Evolutionary conservation across 2,888 invertebrate genomes (phyloP).

Genomic region (Platycheirus rosarum): DNA sequence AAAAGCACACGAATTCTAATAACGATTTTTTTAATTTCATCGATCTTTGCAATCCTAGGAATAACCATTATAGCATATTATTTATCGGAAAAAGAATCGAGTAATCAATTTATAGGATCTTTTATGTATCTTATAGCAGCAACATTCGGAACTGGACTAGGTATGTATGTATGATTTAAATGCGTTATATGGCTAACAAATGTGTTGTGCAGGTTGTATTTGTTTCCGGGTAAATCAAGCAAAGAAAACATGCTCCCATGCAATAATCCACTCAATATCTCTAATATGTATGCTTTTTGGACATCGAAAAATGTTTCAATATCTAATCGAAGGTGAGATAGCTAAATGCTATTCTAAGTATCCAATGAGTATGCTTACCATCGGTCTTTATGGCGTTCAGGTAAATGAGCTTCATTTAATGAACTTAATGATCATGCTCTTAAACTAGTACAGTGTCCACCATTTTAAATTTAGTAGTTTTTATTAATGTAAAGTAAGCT

Average conservation of each 20-base stretch:
- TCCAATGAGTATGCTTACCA: constrained; percentile 21
- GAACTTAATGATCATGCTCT: no score
- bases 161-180: constrained; percentile 9
- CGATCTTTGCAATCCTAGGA: background rate
- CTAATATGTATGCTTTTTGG: constrained; percentile 21
- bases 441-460: no score
- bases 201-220: constrained; percentile 11
- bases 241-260: constrained; percentile 7
- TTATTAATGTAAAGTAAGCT: no score
- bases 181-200: background rate
- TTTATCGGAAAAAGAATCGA: background rate
- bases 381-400: constrained; percentile 26
- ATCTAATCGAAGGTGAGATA: background rate
- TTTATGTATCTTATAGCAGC: constrained; percentile 28
- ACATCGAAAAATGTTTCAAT: constrained; percentile 27
- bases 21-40: background rate
- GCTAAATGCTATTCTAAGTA: constrained; percentile 23
- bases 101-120: background rate
- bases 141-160: constrained; percentile 33
- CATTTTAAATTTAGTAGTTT: no score
- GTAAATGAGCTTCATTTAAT: constrained; percentile 30
- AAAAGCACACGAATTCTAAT: constrained; percentile 1
- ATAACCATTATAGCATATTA: background rate
- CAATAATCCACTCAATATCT: constrained; percentile 3
- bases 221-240: constrained; percentile 27